phyloP scores from a whole-genome alignment of 2,888 invertebrate genomes.

The Norana najaformis region DNA sequence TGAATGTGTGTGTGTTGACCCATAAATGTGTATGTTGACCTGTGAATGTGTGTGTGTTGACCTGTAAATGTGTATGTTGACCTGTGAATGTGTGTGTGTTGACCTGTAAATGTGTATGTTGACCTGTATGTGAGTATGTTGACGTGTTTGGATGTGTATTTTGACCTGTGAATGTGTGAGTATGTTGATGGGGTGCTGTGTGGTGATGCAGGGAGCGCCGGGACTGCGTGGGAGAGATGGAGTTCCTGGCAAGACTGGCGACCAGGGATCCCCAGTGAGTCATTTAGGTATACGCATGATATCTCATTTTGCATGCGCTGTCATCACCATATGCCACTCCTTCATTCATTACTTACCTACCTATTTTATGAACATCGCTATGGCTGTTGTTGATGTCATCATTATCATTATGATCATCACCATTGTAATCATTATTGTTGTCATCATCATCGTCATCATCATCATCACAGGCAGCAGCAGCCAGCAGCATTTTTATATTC shows the following conservation, averaged over 20 bases:
- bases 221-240: background rate
- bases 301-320: background rate
- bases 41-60: background rate
- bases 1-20: too few relatives aligned
- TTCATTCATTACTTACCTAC: background rate
- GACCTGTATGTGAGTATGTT: too few relatives aligned
- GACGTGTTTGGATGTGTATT: too few relatives aligned
- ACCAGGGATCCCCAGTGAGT: constrained; percentile 1
- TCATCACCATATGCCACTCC: background rate
- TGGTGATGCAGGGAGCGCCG: constrained; percentile 7
- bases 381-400: background rate
- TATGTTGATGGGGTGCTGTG: background rate
- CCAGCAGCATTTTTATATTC: too few relatives aligned
- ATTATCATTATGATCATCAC: too few relatives aligned
- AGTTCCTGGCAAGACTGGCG: background rate
- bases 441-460: background rate
- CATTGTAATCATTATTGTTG: background rate
- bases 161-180: background rate
- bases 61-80: too few relatives aligned
- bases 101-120: too few relatives aligned
- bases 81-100: too few relatives aligned
- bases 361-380: background rate
- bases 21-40: background rate
- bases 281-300: constrained; percentile 6
- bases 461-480: too few relatives aligned